Conservation (phyloP, 92 coral and sea anemone species). For the Pocillopora meandrina region DNA sequence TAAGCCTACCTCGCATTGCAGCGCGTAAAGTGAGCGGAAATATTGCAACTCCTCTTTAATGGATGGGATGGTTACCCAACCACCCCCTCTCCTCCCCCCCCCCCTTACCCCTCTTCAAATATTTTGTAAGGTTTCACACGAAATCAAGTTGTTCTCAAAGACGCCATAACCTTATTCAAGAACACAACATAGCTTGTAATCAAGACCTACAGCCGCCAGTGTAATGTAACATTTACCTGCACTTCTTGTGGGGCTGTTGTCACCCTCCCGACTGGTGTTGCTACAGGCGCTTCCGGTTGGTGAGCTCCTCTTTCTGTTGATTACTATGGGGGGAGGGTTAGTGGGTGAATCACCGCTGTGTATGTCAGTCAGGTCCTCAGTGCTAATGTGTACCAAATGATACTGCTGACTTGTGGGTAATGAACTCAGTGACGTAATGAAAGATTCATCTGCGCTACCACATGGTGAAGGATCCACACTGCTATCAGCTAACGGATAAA, state of each 20-base stretch:
- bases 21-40: too few species aligned
- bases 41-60: too few species aligned
- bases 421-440: slow-evolving; percentile 4
- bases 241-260: slow-evolving; percentile 20
- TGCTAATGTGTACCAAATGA: slow-evolving; percentile 37
- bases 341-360: neutral
- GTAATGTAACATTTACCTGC: neutral
- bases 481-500: neutral
- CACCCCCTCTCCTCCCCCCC: too few species aligned
- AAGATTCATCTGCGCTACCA: neutral
- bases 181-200: neutral
- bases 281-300: slow-evolving; percentile 33
- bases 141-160: too few species aligned
- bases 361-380: slow-evolving; percentile 22
- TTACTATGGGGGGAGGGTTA: slow-evolving; percentile 35
- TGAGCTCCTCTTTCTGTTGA: slow-evolving; percentile 44
- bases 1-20: too few species aligned
- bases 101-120: too few species aligned
- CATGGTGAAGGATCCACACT: neutral
- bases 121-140: too few species aligned
- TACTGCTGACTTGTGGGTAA: slow-evolving; percentile 27
- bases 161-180: too few species aligned
- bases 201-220: neutral
- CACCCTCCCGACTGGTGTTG: slow-evolving; percentile 6
- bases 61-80: too few species aligned